Conservation (phyloP, 2,113 vertebrate genomes). For the Eidolon helvum region DNA sequence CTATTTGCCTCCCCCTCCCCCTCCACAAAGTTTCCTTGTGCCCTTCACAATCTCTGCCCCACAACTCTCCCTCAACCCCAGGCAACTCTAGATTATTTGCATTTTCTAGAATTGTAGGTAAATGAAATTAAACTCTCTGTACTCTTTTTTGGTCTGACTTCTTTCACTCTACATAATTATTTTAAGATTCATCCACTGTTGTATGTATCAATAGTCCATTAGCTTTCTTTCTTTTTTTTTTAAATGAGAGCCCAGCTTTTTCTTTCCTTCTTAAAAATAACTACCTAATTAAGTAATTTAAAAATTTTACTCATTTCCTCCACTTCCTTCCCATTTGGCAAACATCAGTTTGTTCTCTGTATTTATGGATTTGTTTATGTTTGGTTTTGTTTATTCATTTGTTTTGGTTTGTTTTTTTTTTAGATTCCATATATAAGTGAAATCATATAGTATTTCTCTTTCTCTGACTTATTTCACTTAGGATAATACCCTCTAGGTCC, state of each 20-base stretch:
- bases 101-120: neutral
- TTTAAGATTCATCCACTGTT: neutral
- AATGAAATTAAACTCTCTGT: neutral
- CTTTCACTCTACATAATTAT: neutral
- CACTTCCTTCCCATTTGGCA: neutral
- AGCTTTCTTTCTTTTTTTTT: neutral
- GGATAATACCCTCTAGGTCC: neutral
- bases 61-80: rapidly evolving
- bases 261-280: neutral
- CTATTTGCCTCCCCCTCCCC: neutral
- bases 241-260: neutral
- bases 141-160: neutral
- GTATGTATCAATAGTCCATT: neutral
- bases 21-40: too few relatives aligned
- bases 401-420: neutral
- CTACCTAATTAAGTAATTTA: neutral
- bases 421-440: neutral
- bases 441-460: neutral
- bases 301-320: neutral
- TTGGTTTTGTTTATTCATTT: neutral
- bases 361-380: neutral
- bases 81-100: neutral
- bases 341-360: neutral
- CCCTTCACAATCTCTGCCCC: neutral
- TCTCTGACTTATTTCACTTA: neutral